Base-by-base conservation (phyloP, 2,888 invertebrate genomes). In the Pammene aurita region DNA sequence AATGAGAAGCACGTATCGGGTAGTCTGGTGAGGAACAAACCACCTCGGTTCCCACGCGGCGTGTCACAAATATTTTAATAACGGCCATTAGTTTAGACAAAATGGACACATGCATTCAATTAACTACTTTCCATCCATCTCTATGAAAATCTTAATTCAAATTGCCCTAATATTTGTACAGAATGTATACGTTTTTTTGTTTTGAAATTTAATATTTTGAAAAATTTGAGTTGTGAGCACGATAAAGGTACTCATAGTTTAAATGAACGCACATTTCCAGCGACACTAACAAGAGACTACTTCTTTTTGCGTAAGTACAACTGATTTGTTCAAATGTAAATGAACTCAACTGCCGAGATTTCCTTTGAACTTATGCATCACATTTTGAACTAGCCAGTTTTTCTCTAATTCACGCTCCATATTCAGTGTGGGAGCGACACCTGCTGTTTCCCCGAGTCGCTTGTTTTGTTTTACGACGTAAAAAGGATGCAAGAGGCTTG, bases 51-150 rank as follows among this genome's bases (percentile, higher is more conserved):
- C 67, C 62, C 62, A 67, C 62, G 67, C 62, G 18, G 18, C 67
- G 50, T 42, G 62, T 67, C 61, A 66, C 50, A 67, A 63, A 63
- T 63, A 67, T 67, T 67, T 63, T 63, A 67, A 67, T 67, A 67
- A 63, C 57, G 34, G 56, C 56, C n/a, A 67, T 63, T 62, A 67
- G 34, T 48, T 62, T 35, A 57, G 41, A 56, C 50, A 16, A 63
- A 62, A 55, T 60, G 35, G 54, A 62, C 56, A 50, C 42, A 42
- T 35, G 2, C 38, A 7, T 9, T 50, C 16, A 61, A 61, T 38
- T 61, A 48, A 38, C 13, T 50, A 50, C 16, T 62, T 35, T 26
- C 26, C n/a, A 35, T 48, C 35, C 7, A 52, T 54, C n/a, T 52
- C 41, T 7, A 6, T 48, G 60, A 35, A 60, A 18, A 48, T n/a